Evolutionary conservation across 2,797 vertebrate genomes (phyloP).

Genomic region (Cirrhinus molitorella): DNA sequence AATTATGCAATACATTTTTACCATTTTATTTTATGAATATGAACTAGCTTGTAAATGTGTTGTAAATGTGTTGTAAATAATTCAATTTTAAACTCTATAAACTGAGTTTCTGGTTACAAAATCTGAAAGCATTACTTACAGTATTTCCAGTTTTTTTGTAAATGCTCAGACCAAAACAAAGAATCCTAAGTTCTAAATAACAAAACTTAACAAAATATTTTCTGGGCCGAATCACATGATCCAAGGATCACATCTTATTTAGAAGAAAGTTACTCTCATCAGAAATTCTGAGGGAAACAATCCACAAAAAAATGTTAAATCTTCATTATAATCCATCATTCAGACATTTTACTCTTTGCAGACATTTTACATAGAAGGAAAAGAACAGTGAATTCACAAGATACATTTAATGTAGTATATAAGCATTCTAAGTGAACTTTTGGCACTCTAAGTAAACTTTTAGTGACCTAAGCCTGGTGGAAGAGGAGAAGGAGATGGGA

Average conservation of each 20-base stretch:
- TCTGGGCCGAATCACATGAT: background rate
- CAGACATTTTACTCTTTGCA: background rate
- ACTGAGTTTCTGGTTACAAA: background rate
- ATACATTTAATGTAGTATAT: background rate
- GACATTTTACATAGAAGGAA: background rate
- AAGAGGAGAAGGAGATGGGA: background rate
- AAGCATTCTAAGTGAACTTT: background rate
- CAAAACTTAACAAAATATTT: background rate
- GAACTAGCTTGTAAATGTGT: background rate
- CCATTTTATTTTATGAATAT: background rate
- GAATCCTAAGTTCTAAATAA: background rate
- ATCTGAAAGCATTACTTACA: background rate
- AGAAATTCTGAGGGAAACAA: background rate
- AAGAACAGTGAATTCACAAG: background rate
- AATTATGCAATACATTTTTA: background rate
- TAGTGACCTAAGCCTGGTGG: background rate
- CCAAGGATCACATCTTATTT: background rate
- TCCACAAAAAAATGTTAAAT: background rate
- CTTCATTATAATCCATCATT: background rate
- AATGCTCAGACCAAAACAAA: background rate
- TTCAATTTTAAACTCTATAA: background rate
- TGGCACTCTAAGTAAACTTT: background rate
- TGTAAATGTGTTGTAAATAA: background rate
- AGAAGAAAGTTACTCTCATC: background rate
- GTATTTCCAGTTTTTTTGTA: background rate